Percentiles rank a stretch among this genome's conserved stretches.
These are phyloP conservation scores for Caiman crocodilus DNA, from an alignment of 2,797 vertebrate species.

Conservation along the genomic window DNA sequence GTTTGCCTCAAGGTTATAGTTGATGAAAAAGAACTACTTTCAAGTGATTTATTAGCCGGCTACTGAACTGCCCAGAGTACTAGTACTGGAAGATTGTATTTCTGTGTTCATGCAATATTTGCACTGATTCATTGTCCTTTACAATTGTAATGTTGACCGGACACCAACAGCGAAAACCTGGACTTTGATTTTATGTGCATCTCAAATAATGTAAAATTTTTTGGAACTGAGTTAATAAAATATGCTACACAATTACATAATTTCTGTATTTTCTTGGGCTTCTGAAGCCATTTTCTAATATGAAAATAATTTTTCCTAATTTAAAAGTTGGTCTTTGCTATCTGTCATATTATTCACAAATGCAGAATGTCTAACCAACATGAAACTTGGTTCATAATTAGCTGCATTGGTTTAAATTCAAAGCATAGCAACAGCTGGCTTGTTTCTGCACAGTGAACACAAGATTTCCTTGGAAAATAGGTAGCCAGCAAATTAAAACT, in stretches of 20 bases:
- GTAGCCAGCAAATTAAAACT: neutral
- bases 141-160: accelerated
- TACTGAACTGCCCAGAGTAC: neutral
- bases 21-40: neutral
- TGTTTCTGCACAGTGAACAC: neutral
- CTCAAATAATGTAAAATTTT: neutral
- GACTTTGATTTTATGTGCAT: neutral
- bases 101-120: neutral
- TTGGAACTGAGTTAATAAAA: neutral
- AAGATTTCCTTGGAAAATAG: conserved; percentile 3
- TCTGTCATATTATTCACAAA: neutral
- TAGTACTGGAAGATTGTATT: neutral
- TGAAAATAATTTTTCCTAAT: neutral
- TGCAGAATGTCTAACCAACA: neutral
- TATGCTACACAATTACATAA: neutral
- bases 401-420: conserved; percentile 8
- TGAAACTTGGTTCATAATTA: neutral
- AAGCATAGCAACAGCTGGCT: neutral
- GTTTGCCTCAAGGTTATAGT: conserved; percentile 29
- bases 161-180: neutral
- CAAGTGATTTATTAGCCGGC: conserved; percentile 37
- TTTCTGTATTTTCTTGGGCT: neutral
- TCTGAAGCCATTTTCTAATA: neutral
- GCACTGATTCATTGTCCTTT: neutral
- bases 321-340: conserved; percentile 17